These are phyloP conservation scores for Drosophila nigromelanica DNA, from an alignment of 1,140 invertebrate genomes.

Conservation along the genomic window DNA sequence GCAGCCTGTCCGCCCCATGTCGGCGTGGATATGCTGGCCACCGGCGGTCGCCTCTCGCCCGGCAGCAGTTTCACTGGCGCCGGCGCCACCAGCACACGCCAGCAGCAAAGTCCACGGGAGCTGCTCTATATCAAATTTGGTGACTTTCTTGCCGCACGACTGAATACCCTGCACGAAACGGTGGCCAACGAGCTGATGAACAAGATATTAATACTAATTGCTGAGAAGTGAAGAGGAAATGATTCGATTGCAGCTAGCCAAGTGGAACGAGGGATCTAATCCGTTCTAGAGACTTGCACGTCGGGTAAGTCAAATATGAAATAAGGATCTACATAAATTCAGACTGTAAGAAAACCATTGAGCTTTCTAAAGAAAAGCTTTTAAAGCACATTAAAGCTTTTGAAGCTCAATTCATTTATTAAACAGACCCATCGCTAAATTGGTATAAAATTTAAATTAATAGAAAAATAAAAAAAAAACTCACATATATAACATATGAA, in stretches of 20 bases:
- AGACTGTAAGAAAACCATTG: no score
- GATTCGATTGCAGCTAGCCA: not conserved
- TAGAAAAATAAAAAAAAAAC: no score
- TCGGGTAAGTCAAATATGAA: not conserved
- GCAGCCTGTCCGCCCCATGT: conserved; percentile 37
- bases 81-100: conserved; percentile 19
- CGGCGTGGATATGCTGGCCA: conserved; percentile 53
- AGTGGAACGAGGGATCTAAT: conserved; percentile 12
- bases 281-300: not conserved
- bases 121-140: conserved; percentile 78
- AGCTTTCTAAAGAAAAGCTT: no score
- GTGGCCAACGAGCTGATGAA: conserved; percentile 82
- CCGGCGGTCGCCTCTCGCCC: conserved; percentile 46
- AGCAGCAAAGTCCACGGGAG: conserved; percentile 56
- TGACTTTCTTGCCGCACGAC: conserved; percentile 75
- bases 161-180: conserved; percentile 75
- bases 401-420: no score
- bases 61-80: conserved; percentile 54
- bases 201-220: conserved; percentile 73
- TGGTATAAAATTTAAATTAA: no score
- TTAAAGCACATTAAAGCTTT: no score
- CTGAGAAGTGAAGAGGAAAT: conserved; percentile 58
- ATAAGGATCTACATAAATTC: no score
- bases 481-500: no score
- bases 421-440: no score